Conservation (phyloP, 2,888 invertebrate genomes). For the Neelides folsomi region DNA sequence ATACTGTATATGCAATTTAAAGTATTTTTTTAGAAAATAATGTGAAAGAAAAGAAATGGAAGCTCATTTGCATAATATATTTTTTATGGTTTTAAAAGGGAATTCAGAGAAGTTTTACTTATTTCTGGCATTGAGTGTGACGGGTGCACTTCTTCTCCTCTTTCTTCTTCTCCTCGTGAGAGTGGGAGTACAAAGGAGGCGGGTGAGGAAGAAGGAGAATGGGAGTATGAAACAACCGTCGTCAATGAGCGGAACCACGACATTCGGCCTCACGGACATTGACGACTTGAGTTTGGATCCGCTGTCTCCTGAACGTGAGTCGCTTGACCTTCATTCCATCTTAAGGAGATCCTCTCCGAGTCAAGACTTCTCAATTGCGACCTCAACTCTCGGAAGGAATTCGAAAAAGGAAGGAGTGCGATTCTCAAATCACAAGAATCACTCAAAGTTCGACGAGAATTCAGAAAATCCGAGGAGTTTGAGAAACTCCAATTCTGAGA, state of each 20-base stretch:
- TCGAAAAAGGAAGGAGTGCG: conserved; percentile 10
- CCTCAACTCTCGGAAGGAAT: conserved; percentile 23
- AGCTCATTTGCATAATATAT: background rate
- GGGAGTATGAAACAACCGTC: conserved; percentile 37
- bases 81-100: conserved; percentile 42
- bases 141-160: conserved; percentile 56
- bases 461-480: conserved; percentile 45
- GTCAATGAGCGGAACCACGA: conserved; percentile 64
- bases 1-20: no score
- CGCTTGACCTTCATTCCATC: conserved; percentile 28
- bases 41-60: no score
- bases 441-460: conserved; percentile 23
- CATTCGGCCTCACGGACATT: conserved; percentile 73
- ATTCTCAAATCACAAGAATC: no score
- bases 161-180: conserved; percentile 47
- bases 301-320: conserved; percentile 10
- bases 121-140: conserved; percentile 64
- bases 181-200: conserved; percentile 55
- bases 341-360: conserved; percentile 18
- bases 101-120: conserved; percentile 67
- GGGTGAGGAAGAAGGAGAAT: conserved; percentile 38
- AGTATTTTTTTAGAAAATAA: no score
- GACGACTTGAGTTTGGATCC: conserved; percentile 39
- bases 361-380: conserved; percentile 20
- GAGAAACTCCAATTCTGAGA: conserved; percentile 40